phyloP scores from a whole-genome alignment of 2,888 invertebrate species.

The Loripinus fragilis region DNA sequence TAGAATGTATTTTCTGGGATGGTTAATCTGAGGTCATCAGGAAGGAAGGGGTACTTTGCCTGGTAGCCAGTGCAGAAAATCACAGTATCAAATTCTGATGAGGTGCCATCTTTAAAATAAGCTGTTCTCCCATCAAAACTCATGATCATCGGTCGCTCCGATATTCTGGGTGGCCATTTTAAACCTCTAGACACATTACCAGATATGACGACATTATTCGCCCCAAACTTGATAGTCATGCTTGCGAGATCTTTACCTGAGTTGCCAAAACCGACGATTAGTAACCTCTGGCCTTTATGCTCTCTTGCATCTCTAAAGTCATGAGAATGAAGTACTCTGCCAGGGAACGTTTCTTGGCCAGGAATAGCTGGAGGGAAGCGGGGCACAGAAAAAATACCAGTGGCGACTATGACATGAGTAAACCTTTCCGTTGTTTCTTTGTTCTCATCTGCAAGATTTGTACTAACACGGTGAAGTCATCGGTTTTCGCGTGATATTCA shows the following conservation, averaged over 20 bases:
- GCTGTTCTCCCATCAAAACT: background rate
- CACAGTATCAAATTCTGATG: background rate
- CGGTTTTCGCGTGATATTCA: constrained; percentile 21
- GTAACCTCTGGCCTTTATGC: constrained; percentile 10
- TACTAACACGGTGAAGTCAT: constrained; percentile 32
- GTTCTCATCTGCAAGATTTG: constrained; percentile 14
- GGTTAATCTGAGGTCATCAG: background rate
- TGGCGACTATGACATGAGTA: constrained; percentile 37
- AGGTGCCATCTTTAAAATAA: background rate
- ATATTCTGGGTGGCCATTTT: background rate
- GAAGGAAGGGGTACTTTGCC: background rate
- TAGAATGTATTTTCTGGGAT: background rate
- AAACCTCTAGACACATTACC: constrained; percentile 33
- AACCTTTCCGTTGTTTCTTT: constrained; percentile 10
- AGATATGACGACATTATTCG: constrained; percentile 30
- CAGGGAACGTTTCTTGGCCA: constrained; percentile 34
- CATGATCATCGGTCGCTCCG: background rate
- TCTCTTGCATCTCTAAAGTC: constrained; percentile 38
- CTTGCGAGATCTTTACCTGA: constrained; percentile 42
- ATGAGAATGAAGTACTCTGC: constrained; percentile 41
- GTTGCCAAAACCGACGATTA: constrained; percentile 37
- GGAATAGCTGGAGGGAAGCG: constrained; percentile 31
- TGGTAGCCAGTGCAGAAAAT: background rate
- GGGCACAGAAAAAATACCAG: constrained; percentile 32
- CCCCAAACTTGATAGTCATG: constrained; percentile 33